A percentile compares a stretch with the other conserved stretches of the same genome.
These are phyloP conservation scores for Chymomyza costata DNA, from an alignment of 1,140 invertebrate genomes.

Conservation along the genomic window DNA sequence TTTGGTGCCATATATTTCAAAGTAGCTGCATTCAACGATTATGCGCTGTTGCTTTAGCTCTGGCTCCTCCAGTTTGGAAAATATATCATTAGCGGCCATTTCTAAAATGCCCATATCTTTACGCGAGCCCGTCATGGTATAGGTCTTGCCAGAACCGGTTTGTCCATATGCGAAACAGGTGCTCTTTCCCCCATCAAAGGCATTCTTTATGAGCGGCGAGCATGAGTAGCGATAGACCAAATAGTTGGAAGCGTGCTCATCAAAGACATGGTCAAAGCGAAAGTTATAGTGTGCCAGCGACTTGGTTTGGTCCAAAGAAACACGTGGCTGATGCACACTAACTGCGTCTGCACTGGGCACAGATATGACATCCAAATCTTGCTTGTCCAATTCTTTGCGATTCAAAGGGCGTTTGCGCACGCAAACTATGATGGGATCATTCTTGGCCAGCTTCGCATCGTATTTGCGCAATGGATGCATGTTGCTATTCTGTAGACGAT, in stretches of 20 bases:
- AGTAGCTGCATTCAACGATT: constrained; percentile 90
- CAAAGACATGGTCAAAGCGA: constrained; percentile 98
- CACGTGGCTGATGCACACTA: constrained; percentile 97
- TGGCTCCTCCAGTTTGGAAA: constrained; percentile 83
- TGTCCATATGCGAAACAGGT: constrained; percentile 98
- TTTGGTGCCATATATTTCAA: constrained; percentile 88
- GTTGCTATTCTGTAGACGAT: constrained; percentile 83
- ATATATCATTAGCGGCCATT: constrained; percentile 92
- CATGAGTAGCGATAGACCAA: constrained; percentile 96
- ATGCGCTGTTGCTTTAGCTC: constrained; percentile 87
- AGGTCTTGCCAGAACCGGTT: constrained; percentile 92
- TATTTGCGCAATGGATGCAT: constrained; percentile 76
- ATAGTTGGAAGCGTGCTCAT: constrained; percentile 95
- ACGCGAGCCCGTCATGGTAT: constrained; percentile 91
- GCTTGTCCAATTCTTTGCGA: constrained; percentile 87
- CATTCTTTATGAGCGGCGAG: constrained; percentile 91
- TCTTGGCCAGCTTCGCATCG: constrained; percentile 80
- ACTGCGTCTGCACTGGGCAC: constrained; percentile 95
- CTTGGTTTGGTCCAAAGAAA: constrained; percentile 97
- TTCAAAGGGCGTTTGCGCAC: constrained; percentile 96
- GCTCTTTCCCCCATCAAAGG: constrained; percentile 96
- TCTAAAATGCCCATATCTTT: constrained; percentile 88
- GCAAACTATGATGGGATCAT: constrained; percentile 98
- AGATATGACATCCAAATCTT: constrained; percentile 97
- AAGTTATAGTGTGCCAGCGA: constrained; percentile 98